Base-by-base conservation (phyloP, 2,888 invertebrate species). In the Synanthedon vespiformis region DNA sequence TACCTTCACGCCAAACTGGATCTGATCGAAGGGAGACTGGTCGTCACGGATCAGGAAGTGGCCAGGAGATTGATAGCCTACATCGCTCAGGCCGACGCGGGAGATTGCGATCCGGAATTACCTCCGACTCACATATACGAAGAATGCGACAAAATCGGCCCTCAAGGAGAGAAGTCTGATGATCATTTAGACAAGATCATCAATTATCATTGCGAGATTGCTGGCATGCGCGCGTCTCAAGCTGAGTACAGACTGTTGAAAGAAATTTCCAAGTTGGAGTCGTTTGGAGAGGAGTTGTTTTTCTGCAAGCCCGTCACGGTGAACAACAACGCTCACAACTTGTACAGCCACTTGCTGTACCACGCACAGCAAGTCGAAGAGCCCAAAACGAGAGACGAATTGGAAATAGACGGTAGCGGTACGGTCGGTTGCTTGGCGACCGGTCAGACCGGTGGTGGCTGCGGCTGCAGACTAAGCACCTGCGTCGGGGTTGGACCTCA, bases 231-330 rank as follows among this genome's bases (percentile, higher is more conserved):
- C 55, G 79, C 91, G 8, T 91, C 92, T n/a, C 92, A 93, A 47
- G 95, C 95, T 2, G 94, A 95, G 68, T 96, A 96, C 80, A 92
- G 94, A 89, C 78, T 96, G 47, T 79, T 96, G 50, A 93, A 95
- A 70, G 93, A 94, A 74, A 93, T 94, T 53, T 92, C 95, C 5
- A 91, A 92, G 58, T 78, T 95, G 61, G 92, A 93, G 60, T 92
- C 93, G 40, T 96, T 95, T 75, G 95, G 95, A 1, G 94, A 95
- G 72, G 95, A 95, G 72, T 83, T 94, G 59, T 96, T 95, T 75
- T 91, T 91, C 72, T 93, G 93, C 69, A 90, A 93, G 72, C 88
- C 90, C 52, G 85, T 89, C 52, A 88, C 82, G 11, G 84, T 84
- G 58, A 80, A 75, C 52, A 89, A 89, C 58, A 89, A 93, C 60